Evolutionary conservation across 2,113 vertebrate genomes (phyloP), one percentile per base, ranked within the genome.

Genomic region (Saccopteryx bilineata): DNA sequence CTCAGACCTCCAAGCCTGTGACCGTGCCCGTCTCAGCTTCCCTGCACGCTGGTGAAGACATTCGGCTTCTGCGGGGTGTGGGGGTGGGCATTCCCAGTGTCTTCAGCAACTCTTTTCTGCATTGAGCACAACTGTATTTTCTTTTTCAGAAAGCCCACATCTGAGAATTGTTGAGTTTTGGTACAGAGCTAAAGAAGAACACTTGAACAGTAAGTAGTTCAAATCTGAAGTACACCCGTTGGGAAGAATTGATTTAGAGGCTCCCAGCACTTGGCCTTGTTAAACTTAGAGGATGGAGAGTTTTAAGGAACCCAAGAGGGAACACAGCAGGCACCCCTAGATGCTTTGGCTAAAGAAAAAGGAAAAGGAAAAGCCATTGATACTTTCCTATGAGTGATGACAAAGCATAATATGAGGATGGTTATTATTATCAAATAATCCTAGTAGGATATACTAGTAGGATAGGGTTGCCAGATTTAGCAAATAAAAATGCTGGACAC

Each of bases 191-290:
- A 82, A 95, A 93, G 68, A 87, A 96, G 39, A 87, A 65, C 60
- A 78, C 63, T 76, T 87, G 17, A 94, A 89, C 52, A 82, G 79
- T 17, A 75, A 82, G 79, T 17, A 75, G 33, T 81, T 98, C 88
- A 33, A 91, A 65, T 82, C 26, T 89, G 15, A 91, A 86, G 52
- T 85, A 93, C 72, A 31, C 7, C 5, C 9, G 11, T 19, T 93
- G 90, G 68, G 92, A 97, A 96, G 48, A 97, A 95, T 91, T 82
- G 65, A 95, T 94, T 95, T 93, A 80, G 97, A 97, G 66, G 66
- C 95, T 86, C 92, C 75, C 66, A 94, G 66, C 63, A 78, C 28
- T 96, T 84, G 19, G 12, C 72, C 56, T 86, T 97, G 21, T 80
- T 46, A 21, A 19, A n/a, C 93, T 95, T 81, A 74, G 80, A 91